These are phyloP conservation scores for Cygnus buccinator DNA, from an alignment of 2,113 vertebrate species.

Conservation along the genomic window DNA sequence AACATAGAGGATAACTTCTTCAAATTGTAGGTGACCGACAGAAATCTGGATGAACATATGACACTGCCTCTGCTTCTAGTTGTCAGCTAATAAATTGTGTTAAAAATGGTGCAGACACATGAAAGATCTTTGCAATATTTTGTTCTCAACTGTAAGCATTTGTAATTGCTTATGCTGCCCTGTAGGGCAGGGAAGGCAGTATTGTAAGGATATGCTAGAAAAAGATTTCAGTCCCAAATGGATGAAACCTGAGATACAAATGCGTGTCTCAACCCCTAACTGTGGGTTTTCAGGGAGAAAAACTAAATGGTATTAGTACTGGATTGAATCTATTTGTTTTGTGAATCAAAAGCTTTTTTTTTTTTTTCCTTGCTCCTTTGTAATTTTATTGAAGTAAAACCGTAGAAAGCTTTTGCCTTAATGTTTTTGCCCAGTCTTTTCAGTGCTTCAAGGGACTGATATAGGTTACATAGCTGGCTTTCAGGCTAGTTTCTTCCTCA, in stretches of 20 bases:
- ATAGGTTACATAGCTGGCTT: neutral
- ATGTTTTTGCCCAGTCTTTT: neutral
- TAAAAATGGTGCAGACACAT: neutral
- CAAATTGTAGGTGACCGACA: neutral
- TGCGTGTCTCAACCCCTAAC: neutral
- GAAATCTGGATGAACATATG: neutral
- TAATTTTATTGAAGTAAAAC: conserved; percentile 12
- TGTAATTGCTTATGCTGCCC: neutral
- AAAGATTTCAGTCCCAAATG: neutral
- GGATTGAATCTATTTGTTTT: neutral
- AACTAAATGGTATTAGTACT: neutral
- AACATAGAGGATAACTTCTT: neutral
- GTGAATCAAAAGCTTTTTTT: neutral
- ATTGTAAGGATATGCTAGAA: neutral
- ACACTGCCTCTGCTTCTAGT: neutral
- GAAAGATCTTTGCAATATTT: neutral
- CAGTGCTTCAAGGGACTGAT: neutral
- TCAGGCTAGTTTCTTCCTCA: neutral
- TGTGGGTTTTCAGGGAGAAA: neutral
- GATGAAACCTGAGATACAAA: neutral
- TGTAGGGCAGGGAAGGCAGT: neutral
- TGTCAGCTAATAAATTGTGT: neutral
- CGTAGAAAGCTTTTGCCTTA: neutral
- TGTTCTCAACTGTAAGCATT: neutral
- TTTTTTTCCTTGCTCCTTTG: neutral